Evolutionary conservation across 2,888 invertebrate genomes (phyloP), one percentile per base, ranked within the genome.

Genomic region (Stramonita haemastoma): DNA sequence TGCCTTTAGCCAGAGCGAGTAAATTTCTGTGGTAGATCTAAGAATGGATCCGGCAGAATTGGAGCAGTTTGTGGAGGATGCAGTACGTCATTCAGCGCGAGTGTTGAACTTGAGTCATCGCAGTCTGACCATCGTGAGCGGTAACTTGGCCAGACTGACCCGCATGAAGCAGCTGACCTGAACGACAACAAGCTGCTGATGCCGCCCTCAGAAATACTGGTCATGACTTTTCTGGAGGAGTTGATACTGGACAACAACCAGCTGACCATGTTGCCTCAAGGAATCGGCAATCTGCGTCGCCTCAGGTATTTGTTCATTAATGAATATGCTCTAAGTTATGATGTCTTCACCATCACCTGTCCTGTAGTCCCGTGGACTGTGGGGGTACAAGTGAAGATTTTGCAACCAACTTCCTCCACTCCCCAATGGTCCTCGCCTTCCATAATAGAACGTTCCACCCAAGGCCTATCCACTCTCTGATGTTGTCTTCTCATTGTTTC

Each of bases 101-200:
- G 91, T 93, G 15, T 90, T 91, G 97, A 96, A 96, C 90, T 92
- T 96, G 26, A 95, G 95, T 90, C 95, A 95, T 89, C 92, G 95
- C n/a, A 92, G 93, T 57, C 92, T 96, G 84, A 93, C 94, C 8
- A 94, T 95, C 66, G 89, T 95, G 8, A 95, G 95, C 5, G 92
- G 91, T 84, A 93, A 92, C 86, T 87, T 95, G 60, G 90, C 92
- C 36, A 92, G 93, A 84, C 91, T 94, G 22, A 91, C 89, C 34
- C 90, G 92, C 89, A 92, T 94, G 22, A 92, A 91, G 46, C 92
- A 90, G n/a, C 90, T 95, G 29, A 90, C 93, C 91, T 95, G 34
- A 95, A 95, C 90, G 91, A 95, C 91, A 95, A 95, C 90, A 92
- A 94, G 36, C 92, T 95, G 56, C 84, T 95, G 81, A 94, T 95